Base-by-base conservation (phyloP, 2,797 vertebrate genomes). In the Tapera naevia region DNA sequence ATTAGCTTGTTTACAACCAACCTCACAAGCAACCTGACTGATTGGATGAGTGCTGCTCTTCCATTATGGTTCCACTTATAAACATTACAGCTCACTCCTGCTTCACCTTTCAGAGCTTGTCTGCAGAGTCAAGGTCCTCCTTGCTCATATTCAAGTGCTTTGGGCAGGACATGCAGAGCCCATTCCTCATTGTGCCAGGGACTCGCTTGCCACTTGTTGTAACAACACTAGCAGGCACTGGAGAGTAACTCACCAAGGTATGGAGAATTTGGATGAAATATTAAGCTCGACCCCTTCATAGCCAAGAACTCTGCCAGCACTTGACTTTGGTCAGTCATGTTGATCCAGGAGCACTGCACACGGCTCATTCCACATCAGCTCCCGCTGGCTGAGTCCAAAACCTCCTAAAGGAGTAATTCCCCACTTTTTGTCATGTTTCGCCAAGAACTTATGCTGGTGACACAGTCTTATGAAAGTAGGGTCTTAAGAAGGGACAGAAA, bases 261-360 rank as follows among this genome's bases (percentile, higher is more conserved):
- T 11, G 16, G 28, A 84, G 30, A 13, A 30, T 39, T 51, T 62
- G 33, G 27, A 54, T 71, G 48, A 11, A 37, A 46, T 30, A 45
- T 56, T 45, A 62, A 17, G 10, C n/a, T 57, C 79, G 65, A 58
- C 9, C 27, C 39, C n/a, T 39, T 45, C 4, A 3, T 2, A 57
- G 30, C 30, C 12, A 71, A 71, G 35, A 65, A 37, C 3, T 87
- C 30, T 69, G 5, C 22, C 37, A 82, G 60, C 18, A 17, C 32
- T 54, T 5, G 0, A 39, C 30, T 91, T 88, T 17, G 7, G 39
- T 56, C 2, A 1, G 18, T 24, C 2, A 0, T 39, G 27, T 25
- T 54, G 57, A 54, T 58, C 27, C 51, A 25, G 6, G 30, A 74
- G 27, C 14, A 5, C 8, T 19, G 14, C 33, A 10, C 28, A 30